Evolutionary conservation across 2,113 vertebrate genomes (phyloP).

Genomic region (Ifrita kowaldi): DNA sequence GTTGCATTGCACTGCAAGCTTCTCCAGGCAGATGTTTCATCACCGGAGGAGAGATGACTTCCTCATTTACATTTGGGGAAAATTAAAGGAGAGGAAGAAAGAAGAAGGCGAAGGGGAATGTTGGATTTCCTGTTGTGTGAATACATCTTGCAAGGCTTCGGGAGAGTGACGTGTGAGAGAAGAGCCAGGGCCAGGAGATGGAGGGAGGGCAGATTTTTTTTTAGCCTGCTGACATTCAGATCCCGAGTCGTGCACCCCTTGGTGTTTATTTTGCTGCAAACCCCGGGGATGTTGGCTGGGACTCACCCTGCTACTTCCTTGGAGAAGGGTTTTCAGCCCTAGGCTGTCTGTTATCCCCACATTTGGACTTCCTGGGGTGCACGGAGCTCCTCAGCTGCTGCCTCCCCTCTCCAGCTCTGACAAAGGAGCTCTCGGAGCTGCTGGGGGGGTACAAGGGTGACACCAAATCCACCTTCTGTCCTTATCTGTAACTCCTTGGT

Average conservation of each 20-base stretch:
- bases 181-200: background rate
- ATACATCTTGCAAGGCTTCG: background rate
- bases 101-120: background rate
- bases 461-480: background rate
- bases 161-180: background rate
- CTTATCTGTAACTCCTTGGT: background rate
- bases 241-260: background rate
- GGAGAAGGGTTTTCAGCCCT: background rate
- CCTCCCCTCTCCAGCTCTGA: background rate
- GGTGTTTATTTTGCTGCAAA: background rate
- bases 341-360: background rate
- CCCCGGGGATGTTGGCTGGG: background rate
- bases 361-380: background rate
- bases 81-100: constrained; percentile 24
- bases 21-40: constrained; percentile 57
- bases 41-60: constrained; percentile 49
- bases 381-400: background rate
- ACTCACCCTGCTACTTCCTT: background rate
- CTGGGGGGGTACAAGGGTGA: background rate
- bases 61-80: constrained; percentile 43
- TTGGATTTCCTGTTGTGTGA: constrained; percentile 29
- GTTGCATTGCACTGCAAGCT: constrained; percentile 41
- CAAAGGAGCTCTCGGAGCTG: background rate
- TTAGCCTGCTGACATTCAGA: background rate
- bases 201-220: background rate